Conservation (phyloP, 2,888 invertebrate species). For the Dasypogon diadema region DNA sequence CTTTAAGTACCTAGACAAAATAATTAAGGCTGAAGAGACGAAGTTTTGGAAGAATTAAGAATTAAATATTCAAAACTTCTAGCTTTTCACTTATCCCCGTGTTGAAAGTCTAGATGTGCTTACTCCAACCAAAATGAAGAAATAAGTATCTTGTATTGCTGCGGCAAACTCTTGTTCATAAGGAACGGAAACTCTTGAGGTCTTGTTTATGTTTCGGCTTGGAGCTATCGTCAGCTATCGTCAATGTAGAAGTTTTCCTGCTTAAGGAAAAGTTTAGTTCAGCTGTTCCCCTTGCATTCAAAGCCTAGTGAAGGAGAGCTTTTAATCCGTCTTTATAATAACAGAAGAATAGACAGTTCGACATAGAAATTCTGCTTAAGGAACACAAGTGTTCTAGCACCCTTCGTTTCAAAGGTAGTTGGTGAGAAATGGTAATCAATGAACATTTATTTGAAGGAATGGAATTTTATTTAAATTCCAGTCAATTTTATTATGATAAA, state of each 20-base stretch:
- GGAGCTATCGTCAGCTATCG: constrained; percentile 7
- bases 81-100: constrained; percentile 7
- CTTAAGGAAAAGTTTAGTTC: constrained; percentile 3
- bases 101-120: neutral
- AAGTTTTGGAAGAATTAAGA: constrained; percentile 13
- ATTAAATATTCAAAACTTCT: constrained; percentile 35
- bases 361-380: neutral
- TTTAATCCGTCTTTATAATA: neutral
- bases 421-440: neutral
- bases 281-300: neutral
- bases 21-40: constrained; percentile 19
- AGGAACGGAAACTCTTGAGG: neutral
- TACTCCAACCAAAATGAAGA: neutral
- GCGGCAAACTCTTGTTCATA: constrained; percentile 24
- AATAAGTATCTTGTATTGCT: neutral
- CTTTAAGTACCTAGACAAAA: constrained; percentile 23
- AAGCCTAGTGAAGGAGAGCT: neutral
- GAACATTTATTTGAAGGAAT: neutral
- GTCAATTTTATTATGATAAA: constrained; percentile 28
- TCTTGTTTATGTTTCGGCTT: constrained; percentile 26
- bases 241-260: neutral
- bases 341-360: neutral
- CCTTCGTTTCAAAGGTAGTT: neutral
- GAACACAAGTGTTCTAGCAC: neutral
- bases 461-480: neutral